These are phyloP conservation scores for Theocolax elegans DNA, from an alignment of 1,140 invertebrate genomes.

Conservation along the genomic window DNA sequence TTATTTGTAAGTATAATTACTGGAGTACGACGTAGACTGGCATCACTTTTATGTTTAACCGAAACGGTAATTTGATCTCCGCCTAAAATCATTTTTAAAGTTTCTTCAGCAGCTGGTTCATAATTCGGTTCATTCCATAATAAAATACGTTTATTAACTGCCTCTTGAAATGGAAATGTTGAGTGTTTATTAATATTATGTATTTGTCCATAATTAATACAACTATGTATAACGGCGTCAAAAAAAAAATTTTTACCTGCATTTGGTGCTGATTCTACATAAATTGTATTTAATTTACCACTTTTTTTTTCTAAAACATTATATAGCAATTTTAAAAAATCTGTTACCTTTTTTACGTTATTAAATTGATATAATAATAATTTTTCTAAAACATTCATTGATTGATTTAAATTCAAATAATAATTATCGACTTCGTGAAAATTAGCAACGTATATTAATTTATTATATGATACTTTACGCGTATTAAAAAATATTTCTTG, in stretches of 20 bases:
- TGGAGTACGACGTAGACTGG: neutral
- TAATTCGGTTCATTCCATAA: slow-evolving; percentile 52
- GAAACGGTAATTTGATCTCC: neutral
- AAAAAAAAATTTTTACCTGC: neutral
- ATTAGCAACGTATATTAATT: too few species aligned
- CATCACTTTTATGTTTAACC: neutral
- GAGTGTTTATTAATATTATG: slow-evolving; percentile 54
- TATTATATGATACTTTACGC: too few species aligned
- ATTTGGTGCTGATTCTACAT: neutral
- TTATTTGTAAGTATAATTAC: neutral
- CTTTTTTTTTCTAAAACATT: too few species aligned
- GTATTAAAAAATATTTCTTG: too few species aligned
- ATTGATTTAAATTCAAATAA: too few species aligned
- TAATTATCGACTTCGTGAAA: too few species aligned
- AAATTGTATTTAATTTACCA: too few species aligned
- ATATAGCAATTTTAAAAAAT: too few species aligned
- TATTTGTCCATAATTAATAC: slow-evolving; percentile 48
- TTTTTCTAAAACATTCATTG: too few species aligned
- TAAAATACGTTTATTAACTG: slow-evolving; percentile 48
- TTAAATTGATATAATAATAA: too few species aligned
- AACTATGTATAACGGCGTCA: neutral
- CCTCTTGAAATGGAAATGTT: slow-evolving; percentile 53
- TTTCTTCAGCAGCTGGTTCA: slow-evolving; percentile 44
- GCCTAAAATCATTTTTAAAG: slow-evolving; percentile 30
- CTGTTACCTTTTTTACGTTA: too few species aligned